Conservation (phyloP, 2,797 vertebrate genomes). For the Micrastur ruficollis region DNA sequence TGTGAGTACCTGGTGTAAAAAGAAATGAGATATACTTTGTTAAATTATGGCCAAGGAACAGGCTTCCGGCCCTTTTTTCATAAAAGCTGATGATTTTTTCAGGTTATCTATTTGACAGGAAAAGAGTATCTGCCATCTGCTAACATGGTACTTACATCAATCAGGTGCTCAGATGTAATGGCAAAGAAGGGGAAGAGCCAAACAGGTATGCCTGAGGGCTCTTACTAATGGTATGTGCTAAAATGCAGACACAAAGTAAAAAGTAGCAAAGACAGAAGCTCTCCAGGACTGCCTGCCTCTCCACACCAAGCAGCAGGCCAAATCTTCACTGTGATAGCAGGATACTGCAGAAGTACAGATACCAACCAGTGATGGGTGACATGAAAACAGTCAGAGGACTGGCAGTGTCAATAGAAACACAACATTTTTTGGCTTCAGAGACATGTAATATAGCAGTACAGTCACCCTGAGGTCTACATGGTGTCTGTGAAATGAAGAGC, state of each 20-base stretch:
- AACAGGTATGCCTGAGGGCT: not conserved
- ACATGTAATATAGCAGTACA: accelerated
- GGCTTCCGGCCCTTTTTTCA: not conserved
- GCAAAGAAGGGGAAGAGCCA: not conserved
- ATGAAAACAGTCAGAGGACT: not conserved
- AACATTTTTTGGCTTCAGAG: not conserved
- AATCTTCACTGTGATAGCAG: not conserved
- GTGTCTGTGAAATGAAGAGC: not conserved
- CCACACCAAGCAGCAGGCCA: not conserved
- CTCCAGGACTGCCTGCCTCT: not conserved
- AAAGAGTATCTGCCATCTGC: slow-evolving; percentile 29
- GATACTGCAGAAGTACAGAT: not conserved
- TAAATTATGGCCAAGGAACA: not conserved
- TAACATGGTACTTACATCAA: slow-evolving; percentile 1
- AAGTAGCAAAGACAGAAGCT: not conserved
- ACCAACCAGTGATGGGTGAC: not conserved
- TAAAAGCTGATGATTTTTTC: slow-evolving; percentile 6
- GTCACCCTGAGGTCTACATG: not conserved
- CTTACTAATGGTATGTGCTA: not conserved
- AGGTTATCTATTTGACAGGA: slow-evolving; percentile 15
- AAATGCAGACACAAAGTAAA: not conserved
- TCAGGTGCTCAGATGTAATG: not conserved
- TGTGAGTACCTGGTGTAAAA: not conserved
- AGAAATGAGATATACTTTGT: not conserved
- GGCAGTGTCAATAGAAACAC: not conserved